These are phyloP conservation scores for Poecile atricapillus DNA, from an alignment of 2,113 vertebrate genomes.

Conservation along the genomic window DNA sequence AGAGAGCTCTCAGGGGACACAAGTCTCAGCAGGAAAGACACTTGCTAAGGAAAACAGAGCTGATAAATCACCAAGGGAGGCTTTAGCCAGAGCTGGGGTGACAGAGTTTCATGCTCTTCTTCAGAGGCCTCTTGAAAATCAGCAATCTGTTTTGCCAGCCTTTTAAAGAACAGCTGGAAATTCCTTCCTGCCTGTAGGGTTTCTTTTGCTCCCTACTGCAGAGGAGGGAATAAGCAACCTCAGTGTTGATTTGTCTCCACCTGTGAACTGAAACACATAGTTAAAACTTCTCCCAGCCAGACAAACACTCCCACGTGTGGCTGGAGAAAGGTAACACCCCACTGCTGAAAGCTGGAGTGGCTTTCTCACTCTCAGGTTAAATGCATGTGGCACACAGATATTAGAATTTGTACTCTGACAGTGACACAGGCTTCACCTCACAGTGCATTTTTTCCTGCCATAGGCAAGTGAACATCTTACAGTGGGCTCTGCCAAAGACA, in stretches of 20 bases:
- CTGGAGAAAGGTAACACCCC: background rate
- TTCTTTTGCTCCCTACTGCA: background rate
- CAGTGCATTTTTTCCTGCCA: background rate
- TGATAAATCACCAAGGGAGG: rapidly evolving
- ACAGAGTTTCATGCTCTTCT: background rate
- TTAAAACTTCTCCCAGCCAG: background rate
- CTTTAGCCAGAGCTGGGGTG: background rate
- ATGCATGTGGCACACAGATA: background rate
- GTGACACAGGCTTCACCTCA: background rate
- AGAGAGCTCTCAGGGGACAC: background rate
- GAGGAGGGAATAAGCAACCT: background rate
- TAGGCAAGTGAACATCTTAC: slow-evolving; percentile 77
- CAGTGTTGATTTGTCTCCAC: background rate
- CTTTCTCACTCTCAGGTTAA: background rate
- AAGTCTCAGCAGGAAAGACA: background rate
- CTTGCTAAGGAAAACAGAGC: too few relatives aligned
- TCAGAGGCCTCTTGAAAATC: background rate
- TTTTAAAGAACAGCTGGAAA: background rate
- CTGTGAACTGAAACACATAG: background rate
- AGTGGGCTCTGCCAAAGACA: background rate
- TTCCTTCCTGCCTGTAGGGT: background rate
- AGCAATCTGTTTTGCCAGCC: background rate
- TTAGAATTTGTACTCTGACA: background rate
- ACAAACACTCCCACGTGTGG: background rate
- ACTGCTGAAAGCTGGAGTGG: background rate